phyloP scores from a whole-genome alignment of 2,888 invertebrate species.

The Cylloceria caligata region DNA sequence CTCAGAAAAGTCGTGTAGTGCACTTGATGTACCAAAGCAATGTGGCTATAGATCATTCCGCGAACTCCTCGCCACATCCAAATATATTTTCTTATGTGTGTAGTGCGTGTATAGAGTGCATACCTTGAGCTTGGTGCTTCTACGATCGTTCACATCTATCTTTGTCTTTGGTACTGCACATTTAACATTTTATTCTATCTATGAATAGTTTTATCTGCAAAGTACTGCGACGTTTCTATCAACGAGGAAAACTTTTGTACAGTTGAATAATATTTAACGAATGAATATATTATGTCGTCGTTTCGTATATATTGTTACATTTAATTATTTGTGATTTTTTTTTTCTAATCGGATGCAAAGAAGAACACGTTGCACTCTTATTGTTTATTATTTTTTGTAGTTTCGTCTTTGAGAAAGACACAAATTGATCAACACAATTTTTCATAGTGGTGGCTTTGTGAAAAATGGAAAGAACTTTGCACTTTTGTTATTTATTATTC shows the following conservation, averaged over 20 bases:
- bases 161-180: slow-evolving; percentile 8
- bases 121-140: slow-evolving; percentile 43
- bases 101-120: slow-evolving; percentile 26
- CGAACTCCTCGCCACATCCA: slow-evolving; percentile 73
- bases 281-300: no score
- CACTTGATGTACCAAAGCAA: slow-evolving; percentile 76
- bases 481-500: no score
- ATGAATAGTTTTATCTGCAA: slow-evolving; percentile 39
- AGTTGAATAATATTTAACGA: slow-evolving; percentile 45
- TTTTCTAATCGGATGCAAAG: no score
- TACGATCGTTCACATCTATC: slow-evolving; percentile 37
- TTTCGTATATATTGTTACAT: no score
- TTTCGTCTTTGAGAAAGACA: no score
- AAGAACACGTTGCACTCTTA: no score
- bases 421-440: no score
- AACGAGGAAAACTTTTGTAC: slow-evolving; percentile 26
- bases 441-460: no score
- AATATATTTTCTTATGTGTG: slow-evolving; percentile 71
- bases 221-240: slow-evolving; percentile 55
- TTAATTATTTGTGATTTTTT: no score
- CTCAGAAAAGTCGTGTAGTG: slow-evolving; percentile 59
- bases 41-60: slow-evolving; percentile 76
- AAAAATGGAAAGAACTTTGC: no score
- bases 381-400: no score
- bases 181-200: slow-evolving; percentile 43